Percentiles rank a stretch among this genome's conserved stretches.
Evolutionary conservation across 2,888 invertebrate species (phyloP).

Genomic region (Petrolisthes cinctipes): DNA sequence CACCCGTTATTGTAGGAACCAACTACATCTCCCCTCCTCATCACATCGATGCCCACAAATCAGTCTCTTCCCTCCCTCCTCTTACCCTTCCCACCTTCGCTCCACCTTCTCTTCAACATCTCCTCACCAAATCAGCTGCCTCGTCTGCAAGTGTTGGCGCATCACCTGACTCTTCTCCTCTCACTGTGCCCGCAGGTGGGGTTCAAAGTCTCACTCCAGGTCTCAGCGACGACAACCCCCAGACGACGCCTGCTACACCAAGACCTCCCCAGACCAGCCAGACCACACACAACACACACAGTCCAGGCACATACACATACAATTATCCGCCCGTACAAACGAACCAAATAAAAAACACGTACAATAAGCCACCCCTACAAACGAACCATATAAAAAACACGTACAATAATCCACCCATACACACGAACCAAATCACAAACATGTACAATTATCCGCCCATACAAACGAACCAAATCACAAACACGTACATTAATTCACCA

Average conservation of each 20-base stretch:
- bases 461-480: background rate
- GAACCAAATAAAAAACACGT: background rate
- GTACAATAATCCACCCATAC: background rate
- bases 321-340: background rate
- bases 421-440: background rate
- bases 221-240: conserved; percentile 8
- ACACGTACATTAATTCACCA: background rate
- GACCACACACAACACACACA: conserved; percentile 13
- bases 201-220: background rate
- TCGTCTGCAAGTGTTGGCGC: background rate
- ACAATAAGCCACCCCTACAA: background rate
- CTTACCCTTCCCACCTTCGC: background rate
- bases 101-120: background rate
- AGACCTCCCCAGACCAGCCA: conserved; percentile 25
- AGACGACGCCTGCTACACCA: background rate
- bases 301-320: background rate
- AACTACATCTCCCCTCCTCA: conserved; percentile 3
- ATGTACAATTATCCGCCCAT: background rate
- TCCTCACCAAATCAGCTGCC: background rate
- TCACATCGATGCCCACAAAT: conserved; percentile 29
- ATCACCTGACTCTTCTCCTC: conserved; percentile 10
- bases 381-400: background rate
- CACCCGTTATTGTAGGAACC: background rate
- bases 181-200: conserved; percentile 59
- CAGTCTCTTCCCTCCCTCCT: conserved; percentile 17